phyloP scores from a whole-genome alignment of 64 coral and sea anemone genomes.

The Montipora capricornis region DNA sequence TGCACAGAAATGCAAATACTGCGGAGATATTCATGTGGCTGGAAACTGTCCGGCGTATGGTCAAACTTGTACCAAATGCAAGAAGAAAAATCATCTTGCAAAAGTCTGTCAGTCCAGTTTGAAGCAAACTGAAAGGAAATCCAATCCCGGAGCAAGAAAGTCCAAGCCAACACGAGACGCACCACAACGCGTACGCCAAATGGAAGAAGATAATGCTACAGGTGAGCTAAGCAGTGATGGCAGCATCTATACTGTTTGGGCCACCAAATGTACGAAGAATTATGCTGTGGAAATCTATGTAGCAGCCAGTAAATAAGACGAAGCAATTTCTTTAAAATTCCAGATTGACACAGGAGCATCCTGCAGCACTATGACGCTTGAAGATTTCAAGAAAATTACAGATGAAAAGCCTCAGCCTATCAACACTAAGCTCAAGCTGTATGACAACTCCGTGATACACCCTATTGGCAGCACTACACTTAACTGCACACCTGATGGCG shows the following conservation, averaged over 20 bases:
- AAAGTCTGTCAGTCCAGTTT: background rate
- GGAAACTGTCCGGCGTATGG: background rate
- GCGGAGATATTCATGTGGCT: background rate
- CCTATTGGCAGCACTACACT: constrained; percentile 48
- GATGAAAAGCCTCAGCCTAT: constrained; percentile 13
- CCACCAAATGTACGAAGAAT: constrained; percentile 16
- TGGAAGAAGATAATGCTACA: background rate
- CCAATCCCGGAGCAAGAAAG: background rate
- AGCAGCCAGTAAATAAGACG: background rate
- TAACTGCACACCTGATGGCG: constrained; percentile 22
- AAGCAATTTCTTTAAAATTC: constrained; percentile 11
- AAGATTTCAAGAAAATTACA: constrained; percentile 44
- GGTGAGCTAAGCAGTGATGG: background rate
- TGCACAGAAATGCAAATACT: background rate
- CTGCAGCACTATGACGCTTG: constrained; percentile 49
- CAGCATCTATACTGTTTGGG: background rate
- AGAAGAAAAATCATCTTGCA: background rate
- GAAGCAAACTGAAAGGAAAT: background rate
- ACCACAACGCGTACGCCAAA: background rate
- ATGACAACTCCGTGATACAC: constrained; percentile 42
- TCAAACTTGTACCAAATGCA: background rate
- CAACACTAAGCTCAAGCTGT: constrained; percentile 36
- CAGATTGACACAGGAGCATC: constrained; percentile 45
- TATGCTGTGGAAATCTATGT: background rate
- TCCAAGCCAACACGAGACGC: background rate